These are phyloP conservation scores for Otolemur crassicaudatus DNA, from an alignment of 2,797 vertebrate species.

Conservation along the genomic window DNA sequence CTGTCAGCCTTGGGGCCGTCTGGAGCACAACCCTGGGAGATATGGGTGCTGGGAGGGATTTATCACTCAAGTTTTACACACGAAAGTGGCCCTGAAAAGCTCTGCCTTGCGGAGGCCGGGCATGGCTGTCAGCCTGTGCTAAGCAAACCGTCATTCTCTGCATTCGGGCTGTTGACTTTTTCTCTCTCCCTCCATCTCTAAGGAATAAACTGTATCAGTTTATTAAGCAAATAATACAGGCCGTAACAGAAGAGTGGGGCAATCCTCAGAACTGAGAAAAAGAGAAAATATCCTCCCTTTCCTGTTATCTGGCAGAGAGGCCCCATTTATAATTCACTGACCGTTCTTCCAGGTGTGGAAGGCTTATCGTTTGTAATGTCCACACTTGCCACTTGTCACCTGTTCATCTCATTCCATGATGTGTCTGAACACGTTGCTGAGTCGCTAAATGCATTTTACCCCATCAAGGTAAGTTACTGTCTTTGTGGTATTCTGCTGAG, in stretches of 20 bases:
- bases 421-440: fast-evolving
- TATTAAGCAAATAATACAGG: background rate
- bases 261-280: background rate
- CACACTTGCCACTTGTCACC: fast-evolving
- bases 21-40: background rate
- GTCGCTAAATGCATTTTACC: fast-evolving
- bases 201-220: fast-evolving
- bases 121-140: background rate
- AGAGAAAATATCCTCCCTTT: background rate
- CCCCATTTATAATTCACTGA: fast-evolving
- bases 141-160: background rate
- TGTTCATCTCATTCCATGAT: fast-evolving
- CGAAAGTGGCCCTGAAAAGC: background rate
- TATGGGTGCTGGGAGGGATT: fast-evolving
- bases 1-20: background rate
- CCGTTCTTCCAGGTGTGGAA: fast-evolving
- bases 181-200: no score
- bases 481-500: fast-evolving
- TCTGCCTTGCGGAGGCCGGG: no score
- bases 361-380: fast-evolving
- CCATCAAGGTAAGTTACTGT: fast-evolving
- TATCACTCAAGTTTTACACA: background rate
- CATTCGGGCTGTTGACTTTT: fast-evolving
- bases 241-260: fast-evolving
- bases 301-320: fast-evolving